Evolutionary conservation across 2,797 vertebrate species (phyloP).

Genomic region (Lepilemur septentrionalis): DNA sequence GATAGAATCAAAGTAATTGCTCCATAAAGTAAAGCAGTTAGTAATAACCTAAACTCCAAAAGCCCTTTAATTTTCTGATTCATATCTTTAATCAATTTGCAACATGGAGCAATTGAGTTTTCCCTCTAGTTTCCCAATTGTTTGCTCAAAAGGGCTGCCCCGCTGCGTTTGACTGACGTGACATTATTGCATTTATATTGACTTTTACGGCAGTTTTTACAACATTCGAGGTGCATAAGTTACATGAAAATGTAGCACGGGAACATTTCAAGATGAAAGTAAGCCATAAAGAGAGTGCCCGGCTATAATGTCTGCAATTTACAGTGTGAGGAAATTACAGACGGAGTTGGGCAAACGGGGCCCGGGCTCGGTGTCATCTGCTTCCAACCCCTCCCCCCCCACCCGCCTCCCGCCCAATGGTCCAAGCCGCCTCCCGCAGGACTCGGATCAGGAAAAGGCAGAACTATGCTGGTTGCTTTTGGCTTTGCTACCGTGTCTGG

Average conservation of each 20-base stretch:
- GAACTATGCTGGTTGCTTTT: background rate
- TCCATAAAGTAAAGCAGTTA: conserved; percentile 78
- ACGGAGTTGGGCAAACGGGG: conserved; percentile 50
- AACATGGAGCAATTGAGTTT: conserved; percentile 74
- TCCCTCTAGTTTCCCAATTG: conserved; percentile 76
- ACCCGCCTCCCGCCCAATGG: conserved; percentile 22
- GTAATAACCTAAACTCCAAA: conserved; percentile 79
- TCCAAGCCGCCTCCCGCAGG: conserved; percentile 5
- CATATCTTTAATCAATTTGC: conserved; percentile 83
- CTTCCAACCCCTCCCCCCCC: conserved; percentile 44
- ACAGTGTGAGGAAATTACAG: conserved; percentile 75
- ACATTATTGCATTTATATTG: conserved; percentile 81
- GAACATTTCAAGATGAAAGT: conserved; percentile 80
- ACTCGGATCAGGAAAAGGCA: background rate
- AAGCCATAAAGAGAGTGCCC: conserved; percentile 75
- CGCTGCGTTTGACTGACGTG: conserved; percentile 75
- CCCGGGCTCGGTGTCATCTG: background rate
- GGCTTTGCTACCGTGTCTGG: background rate
- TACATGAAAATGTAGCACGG: conserved; percentile 78
- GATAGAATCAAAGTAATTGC: conserved; percentile 80
- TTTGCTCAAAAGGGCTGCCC: conserved; percentile 78
- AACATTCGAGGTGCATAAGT: conserved; percentile 78
- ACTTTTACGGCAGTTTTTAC: conserved; percentile 82
- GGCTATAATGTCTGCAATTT: conserved; percentile 73
- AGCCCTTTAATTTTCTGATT: conserved; percentile 84